Evolutionary conservation across 1,140 invertebrate species (phyloP).

Genomic region (Drosophila leontia): DNA sequence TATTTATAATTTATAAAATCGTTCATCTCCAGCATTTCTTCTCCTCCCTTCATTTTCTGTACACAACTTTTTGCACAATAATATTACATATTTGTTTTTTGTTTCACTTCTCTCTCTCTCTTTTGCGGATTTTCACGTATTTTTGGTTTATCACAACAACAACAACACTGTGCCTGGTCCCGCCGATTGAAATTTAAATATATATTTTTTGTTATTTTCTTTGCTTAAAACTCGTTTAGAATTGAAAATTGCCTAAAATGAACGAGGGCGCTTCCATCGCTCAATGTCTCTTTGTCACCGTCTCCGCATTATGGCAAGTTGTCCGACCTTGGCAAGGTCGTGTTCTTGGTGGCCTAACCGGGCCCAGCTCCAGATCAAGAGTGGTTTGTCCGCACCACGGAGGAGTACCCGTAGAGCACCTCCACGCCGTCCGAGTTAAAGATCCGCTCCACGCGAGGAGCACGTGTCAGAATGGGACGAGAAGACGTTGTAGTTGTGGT

Average conservation of each 20-base stretch:
- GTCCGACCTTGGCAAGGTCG: constrained; percentile 70
- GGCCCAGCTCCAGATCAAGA: constrained; percentile 23
- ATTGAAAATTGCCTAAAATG: constrained; percentile 61
- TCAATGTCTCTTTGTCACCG: constrained; percentile 29
- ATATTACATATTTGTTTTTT: constrained; percentile 31
- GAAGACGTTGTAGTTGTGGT: constrained; percentile 32
- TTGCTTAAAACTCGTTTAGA: constrained; percentile 64
- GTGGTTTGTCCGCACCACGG: constrained; percentile 68
- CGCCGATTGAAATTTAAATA: constrained; percentile 49
- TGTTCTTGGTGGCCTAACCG: constrained; percentile 41
- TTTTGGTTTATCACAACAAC: constrained; percentile 60
- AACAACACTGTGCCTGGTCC: constrained; percentile 38
- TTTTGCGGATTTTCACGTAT: constrained; percentile 17
- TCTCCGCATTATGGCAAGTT: constrained; percentile 62
- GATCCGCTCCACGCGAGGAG: constrained; percentile 70
- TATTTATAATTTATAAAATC: constrained; percentile 82
- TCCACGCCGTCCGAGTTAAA: constrained; percentile 79
- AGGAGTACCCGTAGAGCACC: constrained; percentile 78
- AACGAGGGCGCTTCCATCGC: constrained; percentile 30
- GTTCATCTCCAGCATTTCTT: constrained; percentile 49
- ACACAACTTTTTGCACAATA: constrained; percentile 70
- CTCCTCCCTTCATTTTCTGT: constrained; percentile 29
- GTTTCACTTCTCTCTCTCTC: constrained; percentile 9
- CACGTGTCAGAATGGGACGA: constrained; percentile 43
- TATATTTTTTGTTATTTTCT: constrained; percentile 23